Conservation (phyloP, 2,113 vertebrate genomes). For the Clarias magur region DNA sequence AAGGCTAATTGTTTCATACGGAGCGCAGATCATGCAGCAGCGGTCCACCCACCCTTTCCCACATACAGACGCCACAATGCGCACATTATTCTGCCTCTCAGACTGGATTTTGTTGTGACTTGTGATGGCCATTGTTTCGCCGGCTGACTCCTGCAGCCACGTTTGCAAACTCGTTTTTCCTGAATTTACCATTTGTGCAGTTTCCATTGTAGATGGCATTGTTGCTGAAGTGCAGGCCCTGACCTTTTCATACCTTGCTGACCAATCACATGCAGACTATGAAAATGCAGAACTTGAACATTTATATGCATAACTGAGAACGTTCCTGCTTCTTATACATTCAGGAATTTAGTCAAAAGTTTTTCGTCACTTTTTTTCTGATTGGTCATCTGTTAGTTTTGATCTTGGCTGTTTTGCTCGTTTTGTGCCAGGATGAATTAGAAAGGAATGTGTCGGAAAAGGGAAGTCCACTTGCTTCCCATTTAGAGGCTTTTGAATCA, state of each 20-base stretch:
- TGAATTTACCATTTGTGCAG: constrained; percentile 67
- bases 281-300: not conserved
- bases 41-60: constrained; percentile 61
- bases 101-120: constrained; percentile 63
- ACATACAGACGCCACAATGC: constrained; percentile 67
- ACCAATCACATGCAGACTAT: constrained; percentile 31
- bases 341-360: not conserved
- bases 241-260: constrained; percentile 46
- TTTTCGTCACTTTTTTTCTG: not conserved
- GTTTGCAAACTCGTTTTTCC: constrained; percentile 63
- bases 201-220: constrained; percentile 48
- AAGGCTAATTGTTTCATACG: constrained; percentile 63
- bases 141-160: constrained; percentile 58
- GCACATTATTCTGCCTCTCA: constrained; percentile 65
- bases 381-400: not conserved
- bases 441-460: constrained; percentile 58
- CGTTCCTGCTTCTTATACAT: not conserved
- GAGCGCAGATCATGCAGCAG: constrained; percentile 67
- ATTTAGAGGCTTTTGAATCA: constrained; percentile 60
- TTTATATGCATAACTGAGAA: too few relatives aligned
- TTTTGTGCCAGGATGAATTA: constrained; percentile 7
- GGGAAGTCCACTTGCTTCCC: constrained; percentile 62
- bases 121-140: constrained; percentile 70
- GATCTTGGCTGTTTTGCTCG: not conserved
- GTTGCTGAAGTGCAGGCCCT: constrained; percentile 54